Evolutionary conservation across 2,113 vertebrate species (phyloP), one percentile per base, ranked within the genome.

Genomic region (Pogona vitticeps): DNA sequence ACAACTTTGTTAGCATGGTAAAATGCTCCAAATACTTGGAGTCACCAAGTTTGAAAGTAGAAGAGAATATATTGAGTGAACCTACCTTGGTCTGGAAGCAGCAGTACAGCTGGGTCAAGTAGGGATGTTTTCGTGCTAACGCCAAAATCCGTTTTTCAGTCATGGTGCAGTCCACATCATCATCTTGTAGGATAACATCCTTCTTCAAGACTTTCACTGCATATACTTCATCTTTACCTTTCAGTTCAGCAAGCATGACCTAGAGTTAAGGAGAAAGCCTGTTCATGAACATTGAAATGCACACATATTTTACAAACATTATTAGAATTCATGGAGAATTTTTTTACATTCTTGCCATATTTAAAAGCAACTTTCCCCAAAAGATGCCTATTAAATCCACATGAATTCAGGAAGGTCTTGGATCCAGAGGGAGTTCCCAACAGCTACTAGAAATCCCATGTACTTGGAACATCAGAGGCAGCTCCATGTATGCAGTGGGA

Each of bases 201-300:
- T 99, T 99, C 96, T 99, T 99, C 84, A 99, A 93, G 86, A 99
- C 98, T 94, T 99, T 99, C 86, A 99, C 98, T n/a, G 99, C 99
- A 2, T 98, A 99, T 2, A 99, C 99, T 88, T 99, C 99, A 91
- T 99, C 98, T 86, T 98, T 97, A 85, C 98, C 98, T 95, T 98
- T 98, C 89, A 98, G 96, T 93, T 99, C 99, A 0, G 98, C 99
- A 94, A 99, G 85, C 99, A 99, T 99, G 86, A 99, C 99, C 99
- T 99, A 94, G 15, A 93, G 14, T 1, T 80, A 83, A 56, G 6
- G 87, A 40, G 82, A 85, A 91, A 84, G 1, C 42, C 31, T 31
- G 2, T 61, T 90, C 82, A 81, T 0, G 14, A 2, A 18, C 0
- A 26, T 1, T 1, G 26, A 23, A 83, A 20, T 59, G 26, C 15